Base-by-base conservation (phyloP, 37 sponge, comb jelly and placozoan genomes). In the Cliona cf. orientalis region DNA sequence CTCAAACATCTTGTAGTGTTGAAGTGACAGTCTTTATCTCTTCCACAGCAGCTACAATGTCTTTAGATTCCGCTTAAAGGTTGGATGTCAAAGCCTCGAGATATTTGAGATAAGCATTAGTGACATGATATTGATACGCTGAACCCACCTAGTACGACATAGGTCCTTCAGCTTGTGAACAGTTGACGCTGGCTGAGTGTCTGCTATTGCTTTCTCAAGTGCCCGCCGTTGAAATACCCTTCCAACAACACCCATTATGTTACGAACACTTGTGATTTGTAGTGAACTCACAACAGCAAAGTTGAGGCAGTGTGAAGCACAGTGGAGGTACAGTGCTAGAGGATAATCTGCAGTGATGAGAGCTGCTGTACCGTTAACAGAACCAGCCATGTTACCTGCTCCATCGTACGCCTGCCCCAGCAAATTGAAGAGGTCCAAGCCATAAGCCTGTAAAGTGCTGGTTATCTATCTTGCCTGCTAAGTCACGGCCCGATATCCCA, bases 321-420 rank as follows among this genome's bases (percentile, higher is more conserved):
- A 80, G 43, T 87, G 87, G 1, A 66, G 6, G 59, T 80, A 79
- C 17, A 80, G n/a, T 28, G 87, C 87, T 1, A 80, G 40, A 46
- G 87, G 80, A 66, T 66, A 87, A 21, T 61, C 6, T 2, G 59
- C 9, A 29, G 21, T 40, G 42, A 85, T 80, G 37, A 29, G 29
- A 53, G 42, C 67, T 38, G 87, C 87, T 37, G 70, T 69, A 2
- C 80, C 87, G 33, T 36, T 87, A 32, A 46, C 38, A 19, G 4
- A 12, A 31, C 81, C 87, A 35, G 81, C 67, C 87, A 87, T 87
- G 83, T 57, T 93, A 41, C 82, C 81, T 55, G 89, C 93, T 23
- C 93, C 89, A 80, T 89, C 89, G 46, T 93, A 93, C 1, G 86
- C 83, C 69, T 93, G 93, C 9, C 89, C 93, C 59, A 86, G 77